phyloP scores from a whole-genome alignment of 2,113 vertebrate species.

The Bubo blakistoni region DNA sequence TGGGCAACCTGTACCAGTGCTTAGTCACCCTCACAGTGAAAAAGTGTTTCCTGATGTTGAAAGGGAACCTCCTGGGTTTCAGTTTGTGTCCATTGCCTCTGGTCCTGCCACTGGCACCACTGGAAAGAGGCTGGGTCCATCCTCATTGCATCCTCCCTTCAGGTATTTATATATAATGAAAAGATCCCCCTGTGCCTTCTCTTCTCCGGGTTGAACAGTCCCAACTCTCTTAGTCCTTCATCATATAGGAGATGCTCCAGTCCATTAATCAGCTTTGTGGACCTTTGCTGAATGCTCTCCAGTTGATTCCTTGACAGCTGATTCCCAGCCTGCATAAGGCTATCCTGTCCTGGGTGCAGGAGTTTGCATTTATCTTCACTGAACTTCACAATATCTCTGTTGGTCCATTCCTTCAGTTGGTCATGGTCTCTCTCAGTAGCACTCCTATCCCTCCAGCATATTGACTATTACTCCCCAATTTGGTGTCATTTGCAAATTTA shows the following conservation, averaged over 20 bases:
- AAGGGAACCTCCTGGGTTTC: not conserved
- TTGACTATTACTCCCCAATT: not conserved
- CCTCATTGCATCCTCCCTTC: not conserved
- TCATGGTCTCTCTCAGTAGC: not conserved
- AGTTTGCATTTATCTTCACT: not conserved
- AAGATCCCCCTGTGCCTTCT: not conserved
- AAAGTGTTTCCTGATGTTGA: not conserved
- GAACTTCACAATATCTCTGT: not conserved
- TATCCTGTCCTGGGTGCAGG: not conserved
- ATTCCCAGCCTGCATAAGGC: not conserved
- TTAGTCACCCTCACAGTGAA: not conserved
- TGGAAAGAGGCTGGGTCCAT: not conserved
- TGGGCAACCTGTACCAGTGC: not conserved
- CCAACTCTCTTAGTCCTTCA: not conserved
- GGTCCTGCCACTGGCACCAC: not conserved
- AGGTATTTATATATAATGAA: not conserved
- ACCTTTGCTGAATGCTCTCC: not conserved
- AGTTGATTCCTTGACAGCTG: not conserved
- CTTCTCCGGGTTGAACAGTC: not conserved
- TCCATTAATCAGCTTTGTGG: not conserved
- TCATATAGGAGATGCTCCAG: not conserved
- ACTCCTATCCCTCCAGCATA: not conserved
- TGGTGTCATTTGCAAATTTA: not conserved
- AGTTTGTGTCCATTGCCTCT: not conserved
- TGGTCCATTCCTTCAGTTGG: not conserved